Base-by-base conservation (phyloP, 2,888 invertebrate species). In the Alcis repandata region DNA sequence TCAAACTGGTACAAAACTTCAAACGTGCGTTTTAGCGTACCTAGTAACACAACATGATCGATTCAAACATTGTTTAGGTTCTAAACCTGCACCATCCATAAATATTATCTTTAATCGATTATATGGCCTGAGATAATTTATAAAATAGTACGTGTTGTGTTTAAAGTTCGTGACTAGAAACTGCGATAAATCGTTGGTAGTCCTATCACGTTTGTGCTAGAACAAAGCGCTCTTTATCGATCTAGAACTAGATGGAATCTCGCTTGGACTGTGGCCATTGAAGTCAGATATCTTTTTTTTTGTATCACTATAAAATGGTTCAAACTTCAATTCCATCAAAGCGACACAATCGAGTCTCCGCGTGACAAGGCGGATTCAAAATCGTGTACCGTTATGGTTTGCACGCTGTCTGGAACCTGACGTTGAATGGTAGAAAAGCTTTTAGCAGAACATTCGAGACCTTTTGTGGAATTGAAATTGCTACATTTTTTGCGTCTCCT, bases 81-180 rank as follows among this genome's bases (percentile, higher is more conserved):
- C 20, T n/a, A 41, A 19, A 36, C 33, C n/a, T 13, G 49, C 49
- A 36, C 22, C 40, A 17, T 1, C 36, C 0, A 38, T 43, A 52
- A 9, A 49, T 51, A 27, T 38, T 68, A 65, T 59, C 65, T 53
- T 36, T 60, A 46, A 69, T 65, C 60, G 49, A 61, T 52, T 52
- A 46, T 36, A 36, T 4, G 56, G 10, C 33, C 20, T 13, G 32
- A 66, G 70, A 69, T 72, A 70, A 68, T 74, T 80, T 79, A 79
- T 79, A 77, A 77, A 73, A 68, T 59, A 43, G 53, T 66, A 85
- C 87, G 85, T 85, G 85, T 79, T 73, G 73, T 82, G 81, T 81
- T 82, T 76, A 73, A 74, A 77, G 82, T 83, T 87, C 90, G 88
- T 89, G 91, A 88, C 86, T 75, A 78, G 88, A 66, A 78, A 77